phyloP scores from a whole-genome alignment of 64 coral and sea anemone species.

The Actinia equina region DNA sequence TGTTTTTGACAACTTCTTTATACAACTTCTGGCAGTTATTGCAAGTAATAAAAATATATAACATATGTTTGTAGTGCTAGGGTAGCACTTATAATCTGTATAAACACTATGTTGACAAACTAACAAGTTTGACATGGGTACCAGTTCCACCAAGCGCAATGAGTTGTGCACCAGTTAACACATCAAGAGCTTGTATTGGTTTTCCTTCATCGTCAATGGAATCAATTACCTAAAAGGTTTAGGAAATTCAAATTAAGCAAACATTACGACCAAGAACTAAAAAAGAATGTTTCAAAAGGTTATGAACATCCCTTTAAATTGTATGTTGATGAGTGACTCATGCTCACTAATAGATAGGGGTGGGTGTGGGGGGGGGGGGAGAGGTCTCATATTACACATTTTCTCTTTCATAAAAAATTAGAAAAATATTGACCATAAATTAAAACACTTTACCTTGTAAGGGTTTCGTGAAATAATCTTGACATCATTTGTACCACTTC shows the following conservation, averaged over 20 bases:
- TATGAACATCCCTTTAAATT: too few relatives aligned
- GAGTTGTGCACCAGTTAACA: slow-evolving; percentile 35
- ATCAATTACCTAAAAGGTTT: slow-evolving; percentile 46
- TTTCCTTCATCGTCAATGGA: slow-evolving; percentile 62
- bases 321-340: too few relatives aligned
- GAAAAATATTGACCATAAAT: background rate
- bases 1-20: too few relatives aligned
- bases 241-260: background rate
- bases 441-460: slow-evolving; percentile 51
- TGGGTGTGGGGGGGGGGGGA: background rate
- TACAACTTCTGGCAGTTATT: too few relatives aligned
- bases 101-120: slow-evolving; percentile 12
- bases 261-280: background rate
- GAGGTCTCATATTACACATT: too few relatives aligned
- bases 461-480: slow-evolving; percentile 76
- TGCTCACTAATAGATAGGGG: too few relatives aligned
- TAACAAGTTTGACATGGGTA: slow-evolving; percentile 47
- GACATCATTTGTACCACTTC: slow-evolving; percentile 92
- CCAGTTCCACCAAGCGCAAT: slow-evolving; percentile 61
- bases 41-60: background rate
- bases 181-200: slow-evolving; percentile 79
- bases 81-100: background rate
- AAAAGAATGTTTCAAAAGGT: background rate
- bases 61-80: background rate
- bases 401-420: too few relatives aligned